phyloP scores from a whole-genome alignment of 2,888 invertebrate genomes.

The Adelognathus sp. region DNA sequence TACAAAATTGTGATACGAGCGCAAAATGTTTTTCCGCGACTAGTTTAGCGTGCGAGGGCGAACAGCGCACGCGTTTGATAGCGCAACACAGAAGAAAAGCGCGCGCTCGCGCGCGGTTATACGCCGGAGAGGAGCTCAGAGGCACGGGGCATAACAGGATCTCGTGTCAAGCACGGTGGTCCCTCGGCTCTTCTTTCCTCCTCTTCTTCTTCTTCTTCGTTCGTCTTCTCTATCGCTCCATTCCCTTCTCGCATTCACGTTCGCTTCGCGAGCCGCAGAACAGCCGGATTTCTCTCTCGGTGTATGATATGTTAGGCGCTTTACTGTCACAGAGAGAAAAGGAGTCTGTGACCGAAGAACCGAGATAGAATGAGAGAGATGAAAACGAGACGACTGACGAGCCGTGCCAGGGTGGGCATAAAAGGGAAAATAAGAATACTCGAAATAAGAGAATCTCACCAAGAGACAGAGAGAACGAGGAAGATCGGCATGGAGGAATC shows the following conservation, averaged over 20 bases:
- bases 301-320: constrained; percentile 53
- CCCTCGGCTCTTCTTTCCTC: constrained; percentile 64
- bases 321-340: constrained; percentile 50
- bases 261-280: constrained; percentile 32
- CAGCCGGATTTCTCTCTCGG: constrained; percentile 9
- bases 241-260: constrained; percentile 47
- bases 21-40: constrained; percentile 66
- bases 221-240: constrained; percentile 57
- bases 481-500: too few species aligned
- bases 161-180: constrained; percentile 76
- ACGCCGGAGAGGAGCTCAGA: too few species aligned
- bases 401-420: neutral
- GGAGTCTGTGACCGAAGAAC: constrained; percentile 6
- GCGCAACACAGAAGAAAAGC: constrained; percentile 19
- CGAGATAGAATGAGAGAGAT: constrained; percentile 4
- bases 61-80: constrained; percentile 9
- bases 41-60: neutral
- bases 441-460: constrained; percentile 19
- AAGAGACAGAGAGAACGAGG: neutral
- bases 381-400: constrained; percentile 32
- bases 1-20: constrained; percentile 65
- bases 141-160: constrained; percentile 76
- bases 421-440: neutral
- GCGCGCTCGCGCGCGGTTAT: too few species aligned
- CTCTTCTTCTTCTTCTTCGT: constrained; percentile 22